Base-by-base conservation (phyloP, 2,888 invertebrate species). In the Nasonovia ribisnigri region DNA sequence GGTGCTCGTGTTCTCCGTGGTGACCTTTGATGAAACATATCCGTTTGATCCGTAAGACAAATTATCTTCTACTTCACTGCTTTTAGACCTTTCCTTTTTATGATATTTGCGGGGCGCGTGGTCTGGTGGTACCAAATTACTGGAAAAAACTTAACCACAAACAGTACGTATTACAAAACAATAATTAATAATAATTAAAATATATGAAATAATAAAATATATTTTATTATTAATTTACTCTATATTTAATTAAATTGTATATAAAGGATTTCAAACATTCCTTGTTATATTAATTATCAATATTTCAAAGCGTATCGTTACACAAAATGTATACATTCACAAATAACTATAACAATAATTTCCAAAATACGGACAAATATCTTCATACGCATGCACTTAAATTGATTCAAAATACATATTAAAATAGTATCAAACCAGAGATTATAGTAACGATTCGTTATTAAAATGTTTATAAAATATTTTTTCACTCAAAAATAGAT, bases 1-100 rank as follows among this genome's bases (percentile, higher is more conserved):
- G 89, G 10, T 42, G n/a, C 57, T 93, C 1, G 84, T 46, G 26
- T 93, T 93, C 36, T 93, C 93, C 29, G 90, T 93, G 57, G 93
- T 93, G 1, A 90, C 46, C 42, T 93, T 90, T 20, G 90, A 86
- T 29, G 54, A 48, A 6, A 16, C 57, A 60, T 84, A 93, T 67
- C 90, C 93, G 16, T 84, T 24, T 8, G 84, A 11, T 6, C 42
- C 93, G 24, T 51, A 77, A 29, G 10, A 48, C n/a, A 43, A 24
- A 60, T 60, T 54, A 43, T 60, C 24, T 6, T 86, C 48, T 5
- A 93, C 90, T 29, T 93, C 93, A 5, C 48, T 90, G 90, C 90
- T 93, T 60, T 93, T 93, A 16, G 51, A 36, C 24, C 48, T 60
- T 10, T 90, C 48, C 29, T 84, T 84, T 60, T 84, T 90, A n/a